Evolutionary conservation across 2,888 invertebrate genomes (phyloP), one percentile per base, ranked within the genome.

Genomic region (Amblyteles armatorius): DNA sequence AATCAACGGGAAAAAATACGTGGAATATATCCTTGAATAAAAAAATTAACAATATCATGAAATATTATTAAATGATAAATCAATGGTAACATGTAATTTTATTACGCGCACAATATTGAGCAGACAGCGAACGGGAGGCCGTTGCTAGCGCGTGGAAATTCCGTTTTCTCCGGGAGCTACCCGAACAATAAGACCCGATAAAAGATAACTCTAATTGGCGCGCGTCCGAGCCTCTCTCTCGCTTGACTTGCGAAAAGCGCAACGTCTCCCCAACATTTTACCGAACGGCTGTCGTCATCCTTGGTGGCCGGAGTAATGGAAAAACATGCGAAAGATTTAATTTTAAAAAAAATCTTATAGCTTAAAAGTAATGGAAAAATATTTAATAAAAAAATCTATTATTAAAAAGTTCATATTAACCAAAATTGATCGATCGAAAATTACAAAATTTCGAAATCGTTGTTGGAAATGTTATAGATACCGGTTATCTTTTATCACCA

Each of bases 181-280:
- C 29, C 73, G 22, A 48, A 73, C 40, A 73, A 73, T 60, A 48
- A 60, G 40, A 73, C 44, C 60, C 73, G 26, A 44, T 79, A 57
- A 57, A 57, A 60, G 83, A 79, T 83, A 83, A 83, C 40, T 79
- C 63, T 79, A 83, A 83, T 83, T 83, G 83, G 83, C 83, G 79
- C 79, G 79, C 83, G 79, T 69, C 77, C 72, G 57, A 63, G n/a
- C 44, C 50, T 68, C 33, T 73, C 67, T 60, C 52, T 63, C 48
- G 50, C 3, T 44, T 22, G 57, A 67, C 55, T 77, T 77, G 67
- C 57, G 55, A 67, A 71, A 13, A 68, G 22, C 36, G 29, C 68
- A n/a, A 81, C 52, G 50, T 71, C 82, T 65, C 50, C n/a, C 9
- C 55, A 22, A 22, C 22, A 79, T 79, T 55, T 16, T 13, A 55